These are phyloP conservation scores for Acanthis flammea DNA, from an alignment of 2,797 vertebrate genomes.

Conservation along the genomic window DNA sequence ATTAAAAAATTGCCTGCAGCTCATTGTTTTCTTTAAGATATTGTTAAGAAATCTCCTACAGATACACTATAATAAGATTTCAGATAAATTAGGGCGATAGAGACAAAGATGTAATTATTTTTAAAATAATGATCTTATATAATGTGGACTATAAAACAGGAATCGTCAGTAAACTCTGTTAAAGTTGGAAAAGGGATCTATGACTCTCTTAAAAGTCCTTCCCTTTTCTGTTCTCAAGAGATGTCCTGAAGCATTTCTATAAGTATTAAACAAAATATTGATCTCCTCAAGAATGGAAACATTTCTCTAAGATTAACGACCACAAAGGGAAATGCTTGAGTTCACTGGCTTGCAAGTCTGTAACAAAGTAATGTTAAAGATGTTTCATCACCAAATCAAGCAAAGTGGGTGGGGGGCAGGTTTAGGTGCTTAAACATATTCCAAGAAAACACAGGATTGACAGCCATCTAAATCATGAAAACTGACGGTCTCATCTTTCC, in stretches of 20 bases:
- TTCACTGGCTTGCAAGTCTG: neutral
- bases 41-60: neutral
- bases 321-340: neutral
- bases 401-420: fast-evolving
- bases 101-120: neutral
- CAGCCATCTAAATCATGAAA: neutral
- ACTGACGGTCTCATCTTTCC: neutral
- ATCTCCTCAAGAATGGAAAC: neutral
- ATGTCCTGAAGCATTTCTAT: neutral
- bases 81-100: neutral
- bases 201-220: neutral
- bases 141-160: neutral
- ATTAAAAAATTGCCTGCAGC: neutral
- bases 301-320: neutral
- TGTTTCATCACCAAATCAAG: neutral
- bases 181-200: neutral
- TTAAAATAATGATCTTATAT: neutral
- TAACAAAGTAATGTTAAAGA: neutral
- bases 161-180: neutral
- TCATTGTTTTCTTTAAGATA: neutral
- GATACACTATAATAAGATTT: neutral
- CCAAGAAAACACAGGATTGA: neutral
- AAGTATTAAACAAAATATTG: neutral
- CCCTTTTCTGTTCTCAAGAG: neutral
- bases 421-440: neutral